A percentile compares a stretch with the other conserved stretches of the same genome.
phyloP scores from a whole-genome alignment of 2,797 vertebrate genomes.

The Macroramphosus scolopax region DNA sequence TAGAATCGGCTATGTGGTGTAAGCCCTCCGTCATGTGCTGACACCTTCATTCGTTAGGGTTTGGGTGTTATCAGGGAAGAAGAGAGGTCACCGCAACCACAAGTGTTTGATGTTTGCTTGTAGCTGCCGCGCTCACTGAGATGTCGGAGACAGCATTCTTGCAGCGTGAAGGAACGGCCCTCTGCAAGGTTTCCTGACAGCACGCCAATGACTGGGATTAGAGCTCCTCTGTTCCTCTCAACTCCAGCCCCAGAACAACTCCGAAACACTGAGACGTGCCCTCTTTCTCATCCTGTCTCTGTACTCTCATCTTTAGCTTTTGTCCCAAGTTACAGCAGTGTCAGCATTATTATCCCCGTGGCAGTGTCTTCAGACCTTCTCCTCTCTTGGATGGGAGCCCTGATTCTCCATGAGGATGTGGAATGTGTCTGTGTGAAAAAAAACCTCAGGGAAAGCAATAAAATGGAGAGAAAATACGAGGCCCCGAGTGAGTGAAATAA shows the following conservation, averaged over 20 bases:
- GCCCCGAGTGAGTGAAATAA: constrained; percentile 72
- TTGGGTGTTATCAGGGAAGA: constrained; percentile 48
- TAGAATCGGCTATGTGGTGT: too few relatives aligned
- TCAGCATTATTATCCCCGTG: constrained; percentile 71
- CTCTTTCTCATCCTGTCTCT: constrained; percentile 27
- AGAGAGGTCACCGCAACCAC: constrained; percentile 53
- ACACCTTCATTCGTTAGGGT: constrained; percentile 17
- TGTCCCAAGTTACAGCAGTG: constrained; percentile 61
- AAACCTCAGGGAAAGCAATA: constrained; percentile 70
- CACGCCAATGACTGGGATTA: constrained; percentile 63
- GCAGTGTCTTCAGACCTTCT: constrained; percentile 62
- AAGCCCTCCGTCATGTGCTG: too few relatives aligned
- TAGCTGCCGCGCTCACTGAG: constrained; percentile 41
- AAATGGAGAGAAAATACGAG: constrained; percentile 73
- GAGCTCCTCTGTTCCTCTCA: constrained; percentile 52
- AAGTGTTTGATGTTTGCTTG: constrained; percentile 68
- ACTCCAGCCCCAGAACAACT: constrained; percentile 47
- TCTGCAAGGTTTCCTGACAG: constrained; percentile 62
- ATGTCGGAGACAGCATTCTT: constrained; percentile 69
- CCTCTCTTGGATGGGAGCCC: constrained; percentile 58
- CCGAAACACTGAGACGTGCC: constrained; percentile 35
- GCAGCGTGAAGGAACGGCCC: constrained; percentile 66
- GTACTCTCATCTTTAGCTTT: constrained; percentile 54
- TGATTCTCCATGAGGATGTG: constrained; percentile 62
- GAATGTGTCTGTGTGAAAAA: constrained; percentile 74